phyloP scores from a whole-genome alignment of 2,888 invertebrate genomes.

The Parelbella ahira region DNA sequence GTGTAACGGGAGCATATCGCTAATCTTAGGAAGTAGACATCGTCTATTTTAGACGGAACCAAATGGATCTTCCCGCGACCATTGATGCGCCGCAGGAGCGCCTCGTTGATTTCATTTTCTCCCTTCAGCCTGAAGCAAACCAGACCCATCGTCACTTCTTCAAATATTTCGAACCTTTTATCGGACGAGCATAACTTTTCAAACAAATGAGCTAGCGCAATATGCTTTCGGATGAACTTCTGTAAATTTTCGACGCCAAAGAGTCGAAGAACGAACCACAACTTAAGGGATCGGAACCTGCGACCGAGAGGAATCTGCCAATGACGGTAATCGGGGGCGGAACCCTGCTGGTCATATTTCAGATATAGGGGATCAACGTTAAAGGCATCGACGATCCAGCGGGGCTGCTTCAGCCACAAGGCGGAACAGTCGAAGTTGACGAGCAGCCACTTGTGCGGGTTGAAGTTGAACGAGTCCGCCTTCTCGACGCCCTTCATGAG shows the following conservation, averaged over 20 bases:
- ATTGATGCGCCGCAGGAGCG: constrained; percentile 90
- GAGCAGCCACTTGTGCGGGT: constrained; percentile 99
- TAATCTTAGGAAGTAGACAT: constrained; percentile 91
- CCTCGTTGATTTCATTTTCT: constrained; percentile 90
- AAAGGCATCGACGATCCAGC: constrained; percentile 95
- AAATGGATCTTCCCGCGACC: constrained; percentile 94
- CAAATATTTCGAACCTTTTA: constrained; percentile 92
- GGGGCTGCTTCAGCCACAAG: constrained; percentile 96
- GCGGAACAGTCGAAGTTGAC: constrained; percentile 99
- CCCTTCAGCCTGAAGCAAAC: constrained; percentile 97
- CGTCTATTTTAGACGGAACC: constrained; percentile 93
- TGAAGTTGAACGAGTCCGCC: constrained; percentile 98
- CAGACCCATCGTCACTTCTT: constrained; percentile 95
- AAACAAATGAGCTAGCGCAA: constrained; percentile 92
- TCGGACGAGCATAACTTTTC: constrained; percentile 88
- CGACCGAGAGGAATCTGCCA: constrained; percentile 98
- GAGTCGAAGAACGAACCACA: constrained; percentile 96
- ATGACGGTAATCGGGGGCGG: constrained; percentile 96
- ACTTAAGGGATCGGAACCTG: constrained; percentile 93
- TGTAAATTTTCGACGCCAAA: constrained; percentile 95
- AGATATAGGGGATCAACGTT: constrained; percentile 98
- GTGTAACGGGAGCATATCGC: constrained; percentile 94
- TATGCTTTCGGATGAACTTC: constrained; percentile 91
- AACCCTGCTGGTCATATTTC: constrained; percentile 95
- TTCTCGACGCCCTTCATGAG: constrained; percentile 93